Base-by-base conservation (phyloP, 2,113 vertebrate genomes). In the Crotalus helleri region DNA sequence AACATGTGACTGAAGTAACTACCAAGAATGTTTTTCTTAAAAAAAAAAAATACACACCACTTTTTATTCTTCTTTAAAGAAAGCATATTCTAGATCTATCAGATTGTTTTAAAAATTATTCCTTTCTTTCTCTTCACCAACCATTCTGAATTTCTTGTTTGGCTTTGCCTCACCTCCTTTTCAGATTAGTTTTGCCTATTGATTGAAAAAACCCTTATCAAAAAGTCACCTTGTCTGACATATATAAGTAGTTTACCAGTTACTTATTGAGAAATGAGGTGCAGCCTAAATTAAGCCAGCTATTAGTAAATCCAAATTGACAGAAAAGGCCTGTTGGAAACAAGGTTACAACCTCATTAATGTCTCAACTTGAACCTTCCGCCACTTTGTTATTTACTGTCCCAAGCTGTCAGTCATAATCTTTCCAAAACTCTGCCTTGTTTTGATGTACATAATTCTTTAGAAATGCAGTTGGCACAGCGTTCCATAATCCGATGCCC, bases 231-330 rank as follows among this genome's bases (percentile, higher is more conserved):
- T 91, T 46, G 15, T 57, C 57, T 93, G 93, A 90, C 54, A 21
- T 39, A 0, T 7, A 55, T 54, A 51, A n/a, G 53, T 26, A 59
- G 89, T 81, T 53, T 13, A 2, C 12, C 0, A 4, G 24, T 92
- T 95, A 86, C 49, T 95, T 94, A 57, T 59, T 91, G 90, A 19
- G 57, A 92, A 44, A 93, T 91, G 92, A 95, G 87, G 51, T 89
- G 85, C 21, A 88, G 92, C n/a, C 19, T 93, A 90, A 92, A 49
- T 85, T 93, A 91, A 94, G 91, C 92, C 91, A 54, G 86, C 93
- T 86, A 61, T 94, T 94, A 96, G 39, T 85, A 92, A 93, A 92
- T 92, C 90, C 93, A 94, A 94, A 92, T 4, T 92, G 92, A 85
- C 58, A 12, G 5, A 89, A 91, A 94, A 93, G 49, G 58, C 5